Evolutionary conservation across 2,797 vertebrate species (phyloP), one percentile per base, ranked within the genome.

Genomic region (Phataginus tetradactyla): DNA sequence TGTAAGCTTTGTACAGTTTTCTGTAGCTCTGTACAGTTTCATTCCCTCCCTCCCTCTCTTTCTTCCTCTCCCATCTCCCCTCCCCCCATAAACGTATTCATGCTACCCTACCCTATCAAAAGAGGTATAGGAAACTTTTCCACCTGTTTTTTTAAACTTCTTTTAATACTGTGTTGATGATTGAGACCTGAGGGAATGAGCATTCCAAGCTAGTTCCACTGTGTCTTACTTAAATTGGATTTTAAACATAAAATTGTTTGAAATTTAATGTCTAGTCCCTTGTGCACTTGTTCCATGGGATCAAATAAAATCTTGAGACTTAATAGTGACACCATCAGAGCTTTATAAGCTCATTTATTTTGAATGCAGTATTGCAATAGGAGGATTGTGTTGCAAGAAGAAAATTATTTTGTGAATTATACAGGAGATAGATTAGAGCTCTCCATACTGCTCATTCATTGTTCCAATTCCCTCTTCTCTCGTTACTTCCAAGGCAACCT

Each of bases 361-460:
- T 91, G 68, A 90, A 80, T 79, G 39, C 79, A 27, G 29, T 78
- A 89, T 78, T 96, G 27, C 61, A 86, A 34, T 55, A 80, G 32
- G 85, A 85, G 63, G 49, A 90, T 93, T 87, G 25, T 72, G 64
- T 88, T 96, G 51, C 45, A 51, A 71, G 86, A 86, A 95, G 74
- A 93, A 88, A 95, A 87, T 71, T 66, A n/a, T 75, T 96, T 91
- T 94, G 34, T 94, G 55, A 96, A 53, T 96, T 84, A 78, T 89
- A 34, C 20, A 51, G 59, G 72, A 88, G 84, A n/a, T 53, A 39
- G 57, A 57, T 77, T 69, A 88, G 34, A 83, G n/a, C 79, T 88
- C 23, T 96, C 39, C 45, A 59, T 94, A n/a, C 27, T 71, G 32
- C 63, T 94, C 63, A 78, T 91, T 86, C 55, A 59, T 93, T 97